Evolutionary conservation across 2,888 invertebrate genomes (phyloP).

Genomic region (Miltochrista miniata): DNA sequence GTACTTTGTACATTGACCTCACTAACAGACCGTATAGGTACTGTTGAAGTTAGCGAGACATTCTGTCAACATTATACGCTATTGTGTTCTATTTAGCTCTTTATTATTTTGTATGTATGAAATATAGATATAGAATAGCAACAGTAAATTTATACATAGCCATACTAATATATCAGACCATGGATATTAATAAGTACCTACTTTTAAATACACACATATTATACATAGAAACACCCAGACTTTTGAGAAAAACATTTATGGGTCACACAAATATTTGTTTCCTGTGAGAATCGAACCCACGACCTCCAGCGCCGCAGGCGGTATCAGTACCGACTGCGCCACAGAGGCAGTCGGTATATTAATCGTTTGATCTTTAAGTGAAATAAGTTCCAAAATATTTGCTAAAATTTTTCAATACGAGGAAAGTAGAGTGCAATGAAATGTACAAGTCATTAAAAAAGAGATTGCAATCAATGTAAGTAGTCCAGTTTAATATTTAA

Average conservation of each 20-base stretch:
- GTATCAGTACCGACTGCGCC: no score
- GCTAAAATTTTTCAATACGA: neutral
- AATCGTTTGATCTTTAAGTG: neutral
- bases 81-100: neutral
- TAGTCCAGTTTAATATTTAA: constrained; percentile 35
- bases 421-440: constrained; percentile 16
- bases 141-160: no score
- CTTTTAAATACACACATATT: no score
- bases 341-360: no score
- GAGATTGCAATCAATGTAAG: constrained; percentile 33
- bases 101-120: no score
- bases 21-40: neutral
- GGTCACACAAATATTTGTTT: no score
- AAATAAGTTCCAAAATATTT: neutral
- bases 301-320: no score
- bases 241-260: no score
- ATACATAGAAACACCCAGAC: no score
- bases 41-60: neutral
- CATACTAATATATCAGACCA: no score
- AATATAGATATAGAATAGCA: neutral
- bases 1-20: constrained; percentile 27
- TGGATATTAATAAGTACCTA: no score
- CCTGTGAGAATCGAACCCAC: no score
- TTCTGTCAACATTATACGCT: neutral
- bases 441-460: constrained; percentile 16